Percentiles rank a stretch among this genome's conserved stretches.
Conservation (phyloP, 2,113 vertebrate genomes). For the Pachypanchax playfairii region DNA sequence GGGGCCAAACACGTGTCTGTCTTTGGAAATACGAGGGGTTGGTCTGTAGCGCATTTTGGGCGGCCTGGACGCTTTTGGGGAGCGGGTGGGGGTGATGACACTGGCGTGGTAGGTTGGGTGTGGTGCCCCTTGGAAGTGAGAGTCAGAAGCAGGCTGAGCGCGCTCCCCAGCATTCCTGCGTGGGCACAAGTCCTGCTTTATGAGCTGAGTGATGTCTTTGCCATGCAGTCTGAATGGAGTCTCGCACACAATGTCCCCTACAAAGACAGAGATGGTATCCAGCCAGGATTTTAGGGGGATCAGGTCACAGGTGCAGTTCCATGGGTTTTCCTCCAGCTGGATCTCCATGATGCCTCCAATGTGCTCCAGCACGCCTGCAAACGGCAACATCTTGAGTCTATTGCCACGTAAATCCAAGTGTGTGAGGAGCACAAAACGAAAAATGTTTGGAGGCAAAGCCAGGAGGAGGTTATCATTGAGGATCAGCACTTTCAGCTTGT, state of each 20-base stretch:
- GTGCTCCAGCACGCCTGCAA: conserved; percentile 95
- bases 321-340: conserved; percentile 97
- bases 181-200: conserved; percentile 95
- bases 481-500: conserved; percentile 97
- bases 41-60: conserved; percentile 94
- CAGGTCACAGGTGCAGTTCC: conserved; percentile 98
- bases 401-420: conserved; percentile 97
- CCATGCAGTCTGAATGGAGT: conserved; percentile 95
- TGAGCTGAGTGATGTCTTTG: conserved; percentile 95
- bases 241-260: conserved; percentile 96
- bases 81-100: conserved; percentile 83
- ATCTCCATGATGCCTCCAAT: conserved; percentile 99
- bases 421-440: conserved; percentile 96
- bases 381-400: conserved; percentile 93
- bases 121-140: conserved; percentile 80
- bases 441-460: conserved; percentile 93
- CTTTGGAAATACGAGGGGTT: conserved; percentile 90
- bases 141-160: conserved; percentile 83
- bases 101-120: conserved; percentile 86
- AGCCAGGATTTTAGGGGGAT: conserved; percentile 96
- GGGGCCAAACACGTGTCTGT: conserved; percentile 94
- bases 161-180: conserved; percentile 87
- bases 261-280: conserved; percentile 95
- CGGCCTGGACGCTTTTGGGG: conserved; percentile 90
- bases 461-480: conserved; percentile 98